phyloP scores from a whole-genome alignment of 2,797 vertebrate species.

The Salarias fasciatus region DNA sequence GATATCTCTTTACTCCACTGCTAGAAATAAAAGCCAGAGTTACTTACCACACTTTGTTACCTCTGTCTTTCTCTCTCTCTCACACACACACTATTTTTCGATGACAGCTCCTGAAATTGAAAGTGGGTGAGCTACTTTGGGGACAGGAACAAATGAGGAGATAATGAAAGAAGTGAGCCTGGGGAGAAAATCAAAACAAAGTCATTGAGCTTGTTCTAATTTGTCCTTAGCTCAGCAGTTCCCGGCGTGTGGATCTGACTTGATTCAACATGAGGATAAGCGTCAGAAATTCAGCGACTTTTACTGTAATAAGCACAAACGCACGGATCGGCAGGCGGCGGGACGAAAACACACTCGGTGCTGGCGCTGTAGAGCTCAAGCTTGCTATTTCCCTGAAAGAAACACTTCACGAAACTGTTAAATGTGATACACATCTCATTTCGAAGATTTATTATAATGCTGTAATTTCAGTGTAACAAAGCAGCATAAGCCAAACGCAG shows the following conservation, averaged over 20 bases:
- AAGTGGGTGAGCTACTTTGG: slow-evolving; percentile 58
- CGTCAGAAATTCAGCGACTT: slow-evolving; percentile 52
- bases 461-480: slow-evolving; percentile 15
- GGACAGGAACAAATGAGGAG: slow-evolving; percentile 75
- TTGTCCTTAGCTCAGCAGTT: slow-evolving; percentile 74
- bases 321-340: slow-evolving; percentile 6
- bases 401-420: not conserved
- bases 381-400: slow-evolving; percentile 4
- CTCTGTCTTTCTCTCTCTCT: too few species aligned
- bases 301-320: slow-evolving; percentile 49
- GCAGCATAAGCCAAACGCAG: slow-evolving; percentile 11
- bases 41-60: not conserved
- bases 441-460: not conserved
- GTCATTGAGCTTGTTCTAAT: slow-evolving; percentile 68
- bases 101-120: slow-evolving; percentile 69
- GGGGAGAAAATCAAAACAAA: slow-evolving; percentile 70
- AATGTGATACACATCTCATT: not conserved
- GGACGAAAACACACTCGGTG: slow-evolving; percentile 7
- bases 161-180: slow-evolving; percentile 74
- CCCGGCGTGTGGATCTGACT: slow-evolving; percentile 51
- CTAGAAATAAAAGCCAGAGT: too few species aligned
- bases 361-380: slow-evolving; percentile 14
- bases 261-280: slow-evolving; percentile 71
- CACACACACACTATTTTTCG: not conserved
- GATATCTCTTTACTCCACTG: slow-evolving; percentile 14